A percentile compares a stretch with the other conserved stretches of the same genome.
phyloP scores from a whole-genome alignment of 2,888 invertebrate species.

The Diaphora mendica region DNA sequence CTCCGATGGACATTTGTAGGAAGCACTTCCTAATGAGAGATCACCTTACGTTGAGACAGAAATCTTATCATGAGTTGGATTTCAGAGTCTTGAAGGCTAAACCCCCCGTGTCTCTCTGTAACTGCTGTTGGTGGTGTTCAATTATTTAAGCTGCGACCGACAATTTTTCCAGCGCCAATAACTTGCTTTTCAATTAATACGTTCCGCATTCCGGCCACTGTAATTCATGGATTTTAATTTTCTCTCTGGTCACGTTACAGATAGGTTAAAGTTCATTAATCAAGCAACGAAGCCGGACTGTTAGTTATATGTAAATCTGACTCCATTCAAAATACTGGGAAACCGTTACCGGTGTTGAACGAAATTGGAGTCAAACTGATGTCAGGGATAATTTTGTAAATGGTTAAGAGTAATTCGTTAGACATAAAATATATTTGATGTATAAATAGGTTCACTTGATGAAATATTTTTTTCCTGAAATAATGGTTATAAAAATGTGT shows the following conservation, averaged over 20 bases:
- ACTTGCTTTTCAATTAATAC: neutral
- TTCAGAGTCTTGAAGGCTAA: too few relatives aligned
- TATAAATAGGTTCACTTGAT: too few relatives aligned
- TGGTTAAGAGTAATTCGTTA: neutral
- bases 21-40: too few relatives aligned
- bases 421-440: neutral
- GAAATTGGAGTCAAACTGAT: neutral
- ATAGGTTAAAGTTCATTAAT: neutral
- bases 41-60: too few relatives aligned
- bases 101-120: too few relatives aligned
- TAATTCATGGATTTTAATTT: neutral
- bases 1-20: too few relatives aligned
- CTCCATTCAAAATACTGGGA: neutral
- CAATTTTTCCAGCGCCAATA: neutral
- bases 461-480: too few relatives aligned
- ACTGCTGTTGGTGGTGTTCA: too few relatives aligned
- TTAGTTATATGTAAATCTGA: neutral
- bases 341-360: neutral
- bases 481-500: too few relatives aligned
- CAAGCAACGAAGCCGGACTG: neutral
- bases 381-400: neutral
- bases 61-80: too few relatives aligned
- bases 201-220: neutral
- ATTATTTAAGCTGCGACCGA: too few relatives aligned
- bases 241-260: neutral